phyloP scores from a whole-genome alignment of 2,113 vertebrate genomes.

The Esox niger region DNA sequence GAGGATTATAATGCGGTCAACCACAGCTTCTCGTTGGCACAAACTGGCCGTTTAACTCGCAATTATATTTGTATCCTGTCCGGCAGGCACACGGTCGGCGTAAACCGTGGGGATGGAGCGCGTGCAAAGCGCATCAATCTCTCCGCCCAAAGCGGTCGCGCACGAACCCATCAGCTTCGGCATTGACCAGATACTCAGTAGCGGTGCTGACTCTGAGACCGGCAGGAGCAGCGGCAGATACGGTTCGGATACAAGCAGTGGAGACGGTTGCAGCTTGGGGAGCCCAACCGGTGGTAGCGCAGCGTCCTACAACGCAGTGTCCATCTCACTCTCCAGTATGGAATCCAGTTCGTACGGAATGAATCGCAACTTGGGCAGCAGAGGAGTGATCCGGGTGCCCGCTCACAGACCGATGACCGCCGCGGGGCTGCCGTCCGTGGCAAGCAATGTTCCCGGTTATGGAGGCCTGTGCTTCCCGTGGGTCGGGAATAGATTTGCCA shows the following conservation, averaged over 20 bases:
- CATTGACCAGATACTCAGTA: slow-evolving; percentile 90
- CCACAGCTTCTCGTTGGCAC: slow-evolving; percentile 35
- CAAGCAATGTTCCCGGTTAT: slow-evolving; percentile 67
- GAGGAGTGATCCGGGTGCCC: slow-evolving; percentile 88
- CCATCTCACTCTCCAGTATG: slow-evolving; percentile 84
- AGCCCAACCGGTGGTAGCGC: slow-evolving; percentile 78
- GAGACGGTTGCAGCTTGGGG: slow-evolving; percentile 79
- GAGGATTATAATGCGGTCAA: slow-evolving; percentile 54
- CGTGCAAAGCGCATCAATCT: slow-evolving; percentile 72
- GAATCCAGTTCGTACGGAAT: slow-evolving; percentile 86
- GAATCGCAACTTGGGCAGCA: slow-evolving; percentile 83
- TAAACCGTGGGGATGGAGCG: slow-evolving; percentile 81
- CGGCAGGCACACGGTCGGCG: slow-evolving; percentile 14
- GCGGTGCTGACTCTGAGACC: slow-evolving; percentile 80
- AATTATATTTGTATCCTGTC: slow-evolving; percentile 7
- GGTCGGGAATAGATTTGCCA: slow-evolving; percentile 89
- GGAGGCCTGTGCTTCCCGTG: slow-evolving; percentile 83
- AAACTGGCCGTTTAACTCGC: slow-evolving; percentile 50
- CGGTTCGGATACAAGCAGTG: slow-evolving; percentile 71
- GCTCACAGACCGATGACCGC: slow-evolving; percentile 84
- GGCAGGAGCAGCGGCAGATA: slow-evolving; percentile 67
- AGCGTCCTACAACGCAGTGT: slow-evolving; percentile 82
- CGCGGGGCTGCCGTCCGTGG: slow-evolving; percentile 67
- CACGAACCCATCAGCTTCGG: slow-evolving; percentile 94
- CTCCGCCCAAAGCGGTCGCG: slow-evolving; percentile 80